Evolutionary conservation across 1,140 invertebrate genomes (phyloP), one percentile per base, ranked within the genome.

Genomic region (Drosophila funebris): DNA sequence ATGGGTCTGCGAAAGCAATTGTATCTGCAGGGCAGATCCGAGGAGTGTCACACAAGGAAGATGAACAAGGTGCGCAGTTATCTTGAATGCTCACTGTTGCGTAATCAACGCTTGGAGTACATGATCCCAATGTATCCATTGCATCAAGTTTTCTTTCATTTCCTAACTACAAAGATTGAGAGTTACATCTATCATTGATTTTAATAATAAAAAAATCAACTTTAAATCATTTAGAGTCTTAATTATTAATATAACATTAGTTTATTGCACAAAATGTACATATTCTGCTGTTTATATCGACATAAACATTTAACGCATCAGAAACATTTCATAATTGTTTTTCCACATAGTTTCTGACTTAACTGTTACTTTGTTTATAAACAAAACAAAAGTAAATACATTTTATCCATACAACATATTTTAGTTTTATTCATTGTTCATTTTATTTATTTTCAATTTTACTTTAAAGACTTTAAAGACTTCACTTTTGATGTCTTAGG

Each of bases 321-420:
- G n/a, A n/a, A n/a, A 24, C 29, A 33, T 39, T 39, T 16, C 14
- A 3, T 39, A 6, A 6, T 4, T 39, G n/a, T n/a, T 16, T 16
- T 5, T 16, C 39, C 14, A 9, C 7, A 7, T 9, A 46, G 43
- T 5, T 24, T 46, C 4, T n/a, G 43, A 46, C 20, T 46, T n/a
- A 46, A 46, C 43, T 46, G 43, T 46, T 46, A 44, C 9, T 44
- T 44, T n/a, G n/a, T n/a, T n/a, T 44, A 11, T 22, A 24, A 11
- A 9, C 22, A 5, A 22, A n/a, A 46, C 11, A 5, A 22, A 44
- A 22, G 22, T 4, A 20, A 22, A 43, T 8, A 43, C 0, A 16
- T 3, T 33, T 9, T n/a, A n/a, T n/a, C 11, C 11, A 36, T n/a
- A 3, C 11, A n/a, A n/a, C n/a, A n/a, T n/a, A n/a, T n/a, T n/a